Base-by-base conservation (phyloP, 2,888 invertebrate genomes). In the Melinaea marsaeus region DNA sequence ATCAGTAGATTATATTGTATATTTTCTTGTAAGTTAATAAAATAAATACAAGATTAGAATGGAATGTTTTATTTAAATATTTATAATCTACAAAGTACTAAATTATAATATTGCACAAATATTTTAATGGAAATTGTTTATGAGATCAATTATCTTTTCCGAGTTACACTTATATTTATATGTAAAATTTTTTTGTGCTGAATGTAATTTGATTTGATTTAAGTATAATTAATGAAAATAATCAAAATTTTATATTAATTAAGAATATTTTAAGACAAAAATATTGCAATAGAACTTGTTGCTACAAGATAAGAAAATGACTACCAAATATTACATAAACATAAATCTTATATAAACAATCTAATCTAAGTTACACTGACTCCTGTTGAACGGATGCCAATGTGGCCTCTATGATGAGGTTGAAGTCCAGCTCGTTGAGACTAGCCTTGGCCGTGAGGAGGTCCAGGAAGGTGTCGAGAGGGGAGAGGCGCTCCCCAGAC, bases 401-500 rank as follows among this genome's bases (percentile, higher is more conserved):
- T 0, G 96, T 96, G 13, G 96, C 95, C 84, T 97, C 96, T 72
- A 96, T 96, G 56, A 97, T 92, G 66, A 97, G 91, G 74, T 95
- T 96, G 83, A 97, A 96, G 84, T 97, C 96, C 73, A 97, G 85
- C 78, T 97, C 96, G 67, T 95, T 94, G 66, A 96, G 92, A 79
- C 95, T 96, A 13, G 96, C 96, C 88, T 97, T 97, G 6, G 96
- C 97, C 0, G 96, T 96, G 54, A 97, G 89, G 64, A 97, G 89
- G 83, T 96, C 96, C 65, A 97, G 88, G 80, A 97, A 96, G 4
- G 96, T 96, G 79, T 97, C 96, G 69, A 97, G 86, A 0, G 97
- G 96, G 5, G 96, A 95, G 13, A 93, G 90, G 62, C 93, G 92
- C 77, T 95, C 95, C 42, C 93, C 93, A 0, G 94, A 93, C 6